Conservation (phyloP, 2,113 vertebrate species). For the Chrysemys picta region DNA sequence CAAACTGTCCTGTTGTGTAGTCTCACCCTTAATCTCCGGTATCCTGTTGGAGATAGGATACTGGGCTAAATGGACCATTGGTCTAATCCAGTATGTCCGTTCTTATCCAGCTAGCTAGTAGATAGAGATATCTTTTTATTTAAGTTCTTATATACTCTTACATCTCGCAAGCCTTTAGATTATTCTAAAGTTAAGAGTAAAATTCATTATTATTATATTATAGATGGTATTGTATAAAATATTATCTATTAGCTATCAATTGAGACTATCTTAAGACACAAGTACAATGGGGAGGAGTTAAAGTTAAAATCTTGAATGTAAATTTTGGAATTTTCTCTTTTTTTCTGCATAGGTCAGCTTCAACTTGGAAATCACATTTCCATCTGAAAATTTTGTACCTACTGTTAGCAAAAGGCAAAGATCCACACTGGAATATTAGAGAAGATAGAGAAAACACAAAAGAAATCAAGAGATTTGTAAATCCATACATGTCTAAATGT, state of each 20-base stretch:
- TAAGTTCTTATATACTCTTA: not conserved
- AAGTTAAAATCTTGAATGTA: not conserved
- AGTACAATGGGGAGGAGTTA: not conserved
- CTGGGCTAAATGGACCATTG: not conserved
- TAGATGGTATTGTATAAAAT: not conserved
- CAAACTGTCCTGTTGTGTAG: not conserved
- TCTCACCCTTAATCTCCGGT: not conserved
- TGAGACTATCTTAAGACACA: not conserved
- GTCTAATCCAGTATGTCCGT: too few species aligned
- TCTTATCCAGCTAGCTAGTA: not conserved
- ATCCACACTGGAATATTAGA: not conserved
- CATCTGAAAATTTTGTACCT: not conserved
- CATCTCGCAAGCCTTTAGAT: not conserved
- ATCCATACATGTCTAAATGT: not conserved
- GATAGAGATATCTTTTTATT: conserved; percentile 7
- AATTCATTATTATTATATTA: not conserved
- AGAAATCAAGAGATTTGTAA: rapidly evolving
- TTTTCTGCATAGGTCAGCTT: not conserved
- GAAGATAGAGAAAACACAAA: not conserved
- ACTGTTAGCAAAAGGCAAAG: not conserved
- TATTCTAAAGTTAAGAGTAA: not conserved
- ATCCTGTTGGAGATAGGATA: not conserved
- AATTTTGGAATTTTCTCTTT: conserved; percentile 4
- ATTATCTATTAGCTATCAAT: not conserved
- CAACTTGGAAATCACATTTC: not conserved